Evolutionary conservation across 2,797 vertebrate species (phyloP).

Genomic region (Peromyscus nudipes): DNA sequence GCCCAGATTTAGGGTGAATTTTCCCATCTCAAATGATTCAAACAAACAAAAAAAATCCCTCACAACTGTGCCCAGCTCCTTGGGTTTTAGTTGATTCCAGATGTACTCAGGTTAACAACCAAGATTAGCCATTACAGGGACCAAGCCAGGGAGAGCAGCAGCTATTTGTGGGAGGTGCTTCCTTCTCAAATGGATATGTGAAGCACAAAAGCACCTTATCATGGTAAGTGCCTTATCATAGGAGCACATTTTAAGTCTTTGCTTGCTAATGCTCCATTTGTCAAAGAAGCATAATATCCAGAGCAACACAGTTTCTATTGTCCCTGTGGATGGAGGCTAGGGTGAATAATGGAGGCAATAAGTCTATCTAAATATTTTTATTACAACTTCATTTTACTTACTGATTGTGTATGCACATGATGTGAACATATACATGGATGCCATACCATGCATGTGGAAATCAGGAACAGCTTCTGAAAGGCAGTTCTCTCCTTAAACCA

Average conservation of each 20-base stretch:
- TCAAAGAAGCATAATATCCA: not conserved
- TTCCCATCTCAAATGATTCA: not conserved
- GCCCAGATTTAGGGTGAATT: not conserved
- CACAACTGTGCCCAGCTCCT: not conserved
- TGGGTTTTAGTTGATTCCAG: not conserved
- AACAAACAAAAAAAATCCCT: not conserved
- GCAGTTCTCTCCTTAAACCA: not conserved
- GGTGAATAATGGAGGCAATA: not conserved
- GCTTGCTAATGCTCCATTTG: conserved; percentile 16
- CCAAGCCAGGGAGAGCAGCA: not conserved
- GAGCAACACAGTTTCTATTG: not conserved
- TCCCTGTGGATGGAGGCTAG: not conserved
- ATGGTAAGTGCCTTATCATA: not conserved
- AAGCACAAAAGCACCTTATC: not conserved
- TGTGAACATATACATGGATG: not conserved
- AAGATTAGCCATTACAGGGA: not conserved
- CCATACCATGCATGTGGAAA: not conserved
- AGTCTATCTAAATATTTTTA: conserved; percentile 8
- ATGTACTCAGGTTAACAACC: not conserved
- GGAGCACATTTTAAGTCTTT: conserved; percentile 32
- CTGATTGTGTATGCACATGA: not conserved
- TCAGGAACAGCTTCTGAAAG: not conserved
- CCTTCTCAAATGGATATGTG: not conserved
- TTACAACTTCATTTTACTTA: not conserved
- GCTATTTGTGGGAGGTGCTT: not conserved